phyloP scores from a whole-genome alignment of 2,113 vertebrate species.

The Neotoma lepida region DNA sequence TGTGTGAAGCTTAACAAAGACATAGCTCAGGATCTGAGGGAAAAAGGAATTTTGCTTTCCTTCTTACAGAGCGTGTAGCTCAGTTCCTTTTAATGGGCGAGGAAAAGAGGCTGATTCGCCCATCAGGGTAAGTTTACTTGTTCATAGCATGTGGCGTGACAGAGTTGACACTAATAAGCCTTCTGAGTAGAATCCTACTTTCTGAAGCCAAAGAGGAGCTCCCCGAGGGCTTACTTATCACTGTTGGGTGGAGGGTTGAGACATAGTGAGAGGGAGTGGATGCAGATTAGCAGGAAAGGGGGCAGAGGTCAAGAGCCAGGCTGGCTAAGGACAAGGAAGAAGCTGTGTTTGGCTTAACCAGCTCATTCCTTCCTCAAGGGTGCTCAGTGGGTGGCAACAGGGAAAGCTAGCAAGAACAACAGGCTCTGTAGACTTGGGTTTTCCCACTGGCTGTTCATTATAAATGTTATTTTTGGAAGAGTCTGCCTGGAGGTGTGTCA shows the following conservation, averaged over 20 bases:
- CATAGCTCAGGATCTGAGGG: not conserved
- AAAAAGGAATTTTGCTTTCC: not conserved
- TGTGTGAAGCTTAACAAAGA: not conserved
- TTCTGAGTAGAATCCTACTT: not conserved
- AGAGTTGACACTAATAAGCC: not conserved
- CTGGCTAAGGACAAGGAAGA: not conserved
- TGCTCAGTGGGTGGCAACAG: slow-evolving; percentile 60
- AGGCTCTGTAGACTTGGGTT: slow-evolving; percentile 10
- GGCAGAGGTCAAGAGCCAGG: slow-evolving; percentile 54
- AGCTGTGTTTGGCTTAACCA: not conserved
- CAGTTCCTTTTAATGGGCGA: not conserved
- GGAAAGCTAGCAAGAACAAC: slow-evolving; percentile 24
- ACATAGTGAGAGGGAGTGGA: not conserved
- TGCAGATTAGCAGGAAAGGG: not conserved
- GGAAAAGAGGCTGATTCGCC: not conserved
- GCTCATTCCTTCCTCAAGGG: not conserved
- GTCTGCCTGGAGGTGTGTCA: not conserved
- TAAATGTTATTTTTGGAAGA: slow-evolving; percentile 65
- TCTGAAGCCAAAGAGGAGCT: not conserved
- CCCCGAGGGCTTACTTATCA: not conserved
- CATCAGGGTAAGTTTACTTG: not conserved
- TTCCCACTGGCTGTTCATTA: not conserved
- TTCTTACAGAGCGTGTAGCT: not conserved
- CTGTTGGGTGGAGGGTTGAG: not conserved
- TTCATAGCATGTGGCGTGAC: not conserved